Percentiles rank a stretch among this genome's conserved stretches.
These are phyloP conservation scores for Alligator sinensis DNA, from an alignment of 2,113 vertebrate genomes.

Conservation along the genomic window DNA sequence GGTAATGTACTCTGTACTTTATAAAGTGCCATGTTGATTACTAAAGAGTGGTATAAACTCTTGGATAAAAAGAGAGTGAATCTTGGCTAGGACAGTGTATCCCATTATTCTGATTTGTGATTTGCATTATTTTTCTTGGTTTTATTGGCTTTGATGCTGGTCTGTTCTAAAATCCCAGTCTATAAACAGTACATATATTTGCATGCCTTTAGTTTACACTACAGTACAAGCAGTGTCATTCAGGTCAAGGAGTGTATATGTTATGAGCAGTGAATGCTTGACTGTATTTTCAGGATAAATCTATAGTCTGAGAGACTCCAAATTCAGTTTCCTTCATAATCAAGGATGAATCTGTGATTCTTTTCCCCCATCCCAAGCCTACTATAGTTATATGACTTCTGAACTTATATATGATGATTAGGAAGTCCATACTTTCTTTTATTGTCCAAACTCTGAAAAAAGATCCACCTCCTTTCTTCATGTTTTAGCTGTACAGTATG, in stretches of 20 bases:
- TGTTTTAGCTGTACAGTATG: neutral
- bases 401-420: neutral
- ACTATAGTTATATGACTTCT: too few relatives aligned
- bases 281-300: too few relatives aligned
- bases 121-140: conserved; percentile 8
- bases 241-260: conserved; percentile 28
- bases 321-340: too few relatives aligned
- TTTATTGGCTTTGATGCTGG: too few relatives aligned
- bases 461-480: neutral
- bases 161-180: neutral
- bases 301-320: too few relatives aligned
- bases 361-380: too few relatives aligned
- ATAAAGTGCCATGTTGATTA: conserved; percentile 6
- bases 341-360: too few relatives aligned
- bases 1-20: neutral
- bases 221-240: neutral
- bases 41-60: conserved; percentile 44
- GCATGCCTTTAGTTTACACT: neutral
- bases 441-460: neutral
- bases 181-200: conserved; percentile 22
- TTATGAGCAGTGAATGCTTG: too few relatives aligned
- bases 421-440: rapidly evolving
- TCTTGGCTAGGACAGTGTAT: neutral
- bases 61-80: conserved; percentile 31
- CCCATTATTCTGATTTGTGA: conserved; percentile 38